These are phyloP conservation scores for Tenrec ecaudatus DNA, from an alignment of 2,113 vertebrate genomes.

Conservation along the genomic window DNA sequence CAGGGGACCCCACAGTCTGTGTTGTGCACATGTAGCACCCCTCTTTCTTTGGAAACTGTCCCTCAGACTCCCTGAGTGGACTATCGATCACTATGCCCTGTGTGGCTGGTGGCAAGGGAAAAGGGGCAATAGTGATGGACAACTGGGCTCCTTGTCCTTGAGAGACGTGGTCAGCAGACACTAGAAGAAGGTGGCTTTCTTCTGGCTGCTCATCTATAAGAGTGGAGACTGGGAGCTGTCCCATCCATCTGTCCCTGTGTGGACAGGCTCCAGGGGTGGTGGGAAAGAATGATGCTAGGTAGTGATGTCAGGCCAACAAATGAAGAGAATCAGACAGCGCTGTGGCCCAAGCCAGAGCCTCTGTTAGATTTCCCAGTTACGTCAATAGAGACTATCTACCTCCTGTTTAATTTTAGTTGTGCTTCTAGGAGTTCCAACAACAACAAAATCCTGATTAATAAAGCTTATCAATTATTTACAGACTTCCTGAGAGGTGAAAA, in stretches of 20 bases:
- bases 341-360: neutral
- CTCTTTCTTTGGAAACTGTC: neutral
- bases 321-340: neutral
- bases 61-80: neutral
- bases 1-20: neutral
- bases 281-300: neutral
- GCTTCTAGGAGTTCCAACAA: conserved; percentile 18
- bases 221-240: neutral
- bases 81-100: neutral
- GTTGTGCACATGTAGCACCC: neutral
- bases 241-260: neutral
- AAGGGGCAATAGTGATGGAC: neutral
- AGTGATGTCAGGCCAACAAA: neutral
- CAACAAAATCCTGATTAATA: neutral
- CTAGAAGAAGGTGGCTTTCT: neutral
- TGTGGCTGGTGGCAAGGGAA: neutral
- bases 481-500: no score
- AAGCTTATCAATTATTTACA: neutral
- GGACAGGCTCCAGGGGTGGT: neutral
- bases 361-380: neutral
- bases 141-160: neutral
- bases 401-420: neutral
- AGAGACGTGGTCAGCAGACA: no score
- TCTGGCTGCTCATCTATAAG: neutral
- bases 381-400: neutral